These are phyloP conservation scores for Cochlearius cochlearius DNA, from an alignment of 2,113 vertebrate genomes.

Conservation along the genomic window DNA sequence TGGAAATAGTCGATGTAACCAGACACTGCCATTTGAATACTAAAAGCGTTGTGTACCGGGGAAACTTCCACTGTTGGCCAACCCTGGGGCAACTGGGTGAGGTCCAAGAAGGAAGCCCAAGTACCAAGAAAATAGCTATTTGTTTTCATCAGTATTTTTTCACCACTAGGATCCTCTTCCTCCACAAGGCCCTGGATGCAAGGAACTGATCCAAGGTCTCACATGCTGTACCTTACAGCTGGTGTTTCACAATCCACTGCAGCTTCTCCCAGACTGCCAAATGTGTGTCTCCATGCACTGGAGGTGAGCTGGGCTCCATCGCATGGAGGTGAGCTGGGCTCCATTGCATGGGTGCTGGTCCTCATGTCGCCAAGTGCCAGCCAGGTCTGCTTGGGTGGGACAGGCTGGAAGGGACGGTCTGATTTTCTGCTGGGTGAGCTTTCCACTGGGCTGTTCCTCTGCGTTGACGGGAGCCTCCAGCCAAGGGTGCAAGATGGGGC, in stretches of 20 bases:
- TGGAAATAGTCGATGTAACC: background rate
- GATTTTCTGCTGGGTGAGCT: background rate
- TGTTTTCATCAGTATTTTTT: background rate
- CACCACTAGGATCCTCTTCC: background rate
- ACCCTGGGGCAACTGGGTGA: background rate
- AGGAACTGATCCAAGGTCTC: background rate
- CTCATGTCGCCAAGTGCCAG: rapidly evolving
- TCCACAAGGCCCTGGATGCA: background rate
- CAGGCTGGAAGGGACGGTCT: background rate
- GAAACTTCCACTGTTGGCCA: background rate
- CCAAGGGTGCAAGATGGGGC: background rate
- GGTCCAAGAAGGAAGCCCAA: background rate
- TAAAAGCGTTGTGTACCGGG: background rate
- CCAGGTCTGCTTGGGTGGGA: background rate
- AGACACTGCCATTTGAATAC: background rate
- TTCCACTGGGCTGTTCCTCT: background rate
- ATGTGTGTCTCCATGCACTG: background rate
- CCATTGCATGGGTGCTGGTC: background rate
- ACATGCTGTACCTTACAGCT: background rate
- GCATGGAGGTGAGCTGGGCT: background rate
- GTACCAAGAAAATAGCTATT: background rate
- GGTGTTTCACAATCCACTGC: background rate
- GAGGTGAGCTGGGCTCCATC: background rate
- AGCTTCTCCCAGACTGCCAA: background rate
- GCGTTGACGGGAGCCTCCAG: background rate